A percentile compares a stretch with the other conserved stretches of the same genome.
Conservation (phyloP, 2,113 vertebrate genomes). For the Chamaea fasciata region DNA sequence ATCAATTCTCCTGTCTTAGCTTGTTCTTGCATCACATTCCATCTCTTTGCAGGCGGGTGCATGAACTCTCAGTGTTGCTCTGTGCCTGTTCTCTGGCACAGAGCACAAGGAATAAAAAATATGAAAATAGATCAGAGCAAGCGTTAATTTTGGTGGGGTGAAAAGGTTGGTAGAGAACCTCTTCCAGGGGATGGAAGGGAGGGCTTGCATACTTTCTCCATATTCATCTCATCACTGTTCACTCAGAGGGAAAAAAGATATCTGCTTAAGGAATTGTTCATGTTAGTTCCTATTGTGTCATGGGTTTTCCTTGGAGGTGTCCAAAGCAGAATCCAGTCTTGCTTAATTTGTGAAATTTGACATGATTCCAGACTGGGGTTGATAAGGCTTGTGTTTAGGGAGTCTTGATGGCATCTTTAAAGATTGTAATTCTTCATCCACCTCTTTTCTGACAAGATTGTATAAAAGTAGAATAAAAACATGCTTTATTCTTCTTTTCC, state of each 20-base stretch:
- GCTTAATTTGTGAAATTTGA: slow-evolving; percentile 46
- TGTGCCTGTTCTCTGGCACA: not conserved
- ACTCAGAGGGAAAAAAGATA: not conserved
- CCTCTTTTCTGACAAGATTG: not conserved
- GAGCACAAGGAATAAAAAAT: not conserved
- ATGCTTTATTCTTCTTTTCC: slow-evolving; percentile 39
- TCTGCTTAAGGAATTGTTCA: not conserved
- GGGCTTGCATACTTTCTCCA: not conserved
- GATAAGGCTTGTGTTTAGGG: slow-evolving; percentile 32
- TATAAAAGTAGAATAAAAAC: slow-evolving; percentile 36
- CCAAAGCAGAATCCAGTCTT: slow-evolving; percentile 8
- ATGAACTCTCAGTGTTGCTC: not conserved
- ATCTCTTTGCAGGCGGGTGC: not conserved
- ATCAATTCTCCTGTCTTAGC: slow-evolving; percentile 6
- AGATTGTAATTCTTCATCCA: slow-evolving; percentile 25
- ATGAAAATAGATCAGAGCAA: not conserved
- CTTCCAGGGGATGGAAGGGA: not conserved
- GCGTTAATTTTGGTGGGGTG: not conserved
- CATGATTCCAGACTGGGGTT: slow-evolving; percentile 7
- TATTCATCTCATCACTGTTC: not conserved
- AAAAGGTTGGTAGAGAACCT: not conserved
- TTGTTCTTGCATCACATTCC: not conserved
- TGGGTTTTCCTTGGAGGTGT: not conserved
- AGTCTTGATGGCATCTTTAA: slow-evolving; percentile 10
- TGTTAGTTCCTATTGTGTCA: not conserved